These are phyloP conservation scores for Ailurus styani DNA, from an alignment of 2,113 vertebrate species.

Conservation along the genomic window DNA sequence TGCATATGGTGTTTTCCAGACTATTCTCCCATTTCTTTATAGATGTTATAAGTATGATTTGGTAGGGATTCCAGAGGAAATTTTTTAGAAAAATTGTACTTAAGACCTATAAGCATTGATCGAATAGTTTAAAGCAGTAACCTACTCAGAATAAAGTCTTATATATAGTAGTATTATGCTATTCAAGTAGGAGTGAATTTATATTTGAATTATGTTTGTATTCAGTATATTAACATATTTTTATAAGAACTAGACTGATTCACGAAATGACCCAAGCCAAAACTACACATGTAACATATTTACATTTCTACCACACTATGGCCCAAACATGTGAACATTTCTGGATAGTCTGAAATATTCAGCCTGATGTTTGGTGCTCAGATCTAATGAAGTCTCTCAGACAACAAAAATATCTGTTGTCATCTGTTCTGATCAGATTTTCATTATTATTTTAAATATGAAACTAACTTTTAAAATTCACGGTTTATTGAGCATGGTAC, in stretches of 20 bases:
- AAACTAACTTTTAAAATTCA: neutral
- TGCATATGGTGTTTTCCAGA: neutral
- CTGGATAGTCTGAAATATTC: neutral
- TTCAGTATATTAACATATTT: neutral
- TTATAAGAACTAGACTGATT: neutral
- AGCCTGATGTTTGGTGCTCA: neutral
- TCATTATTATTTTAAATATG: neutral
- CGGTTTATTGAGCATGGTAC: neutral
- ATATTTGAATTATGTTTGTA: conserved; percentile 16
- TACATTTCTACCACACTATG: neutral
- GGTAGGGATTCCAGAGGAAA: neutral
- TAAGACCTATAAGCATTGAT: neutral
- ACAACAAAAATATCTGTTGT: neutral
- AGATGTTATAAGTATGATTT: neutral
- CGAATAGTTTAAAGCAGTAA: neutral
- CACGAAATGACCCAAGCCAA: neutral
- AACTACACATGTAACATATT: neutral
- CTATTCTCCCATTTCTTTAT: neutral
- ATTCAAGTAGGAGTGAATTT: neutral
- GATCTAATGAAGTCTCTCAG: neutral
- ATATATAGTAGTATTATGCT: neutral
- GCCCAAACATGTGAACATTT: neutral
- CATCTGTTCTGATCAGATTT: neutral
- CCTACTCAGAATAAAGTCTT: neutral
- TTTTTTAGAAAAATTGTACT: neutral